phyloP scores from a whole-genome alignment of 1,140 invertebrate species.

The Caenorhabditis tropicalis region DNA sequence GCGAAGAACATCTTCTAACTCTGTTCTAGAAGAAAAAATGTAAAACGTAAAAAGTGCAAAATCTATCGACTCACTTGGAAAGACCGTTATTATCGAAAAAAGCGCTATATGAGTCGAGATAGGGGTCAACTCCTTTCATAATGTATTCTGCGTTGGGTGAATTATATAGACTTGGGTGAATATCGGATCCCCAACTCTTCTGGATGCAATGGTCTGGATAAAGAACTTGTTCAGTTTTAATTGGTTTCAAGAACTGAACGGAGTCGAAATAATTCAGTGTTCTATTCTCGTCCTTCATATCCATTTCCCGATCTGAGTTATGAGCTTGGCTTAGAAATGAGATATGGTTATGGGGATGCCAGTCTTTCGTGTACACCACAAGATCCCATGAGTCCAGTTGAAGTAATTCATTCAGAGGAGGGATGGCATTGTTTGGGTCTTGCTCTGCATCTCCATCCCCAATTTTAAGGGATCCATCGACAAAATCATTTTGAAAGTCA shows the following conservation, averaged over 20 bases:
- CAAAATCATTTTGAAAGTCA: conserved; percentile 98
- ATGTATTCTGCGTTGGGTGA: conserved; percentile 82
- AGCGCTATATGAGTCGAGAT: conserved; percentile 95
- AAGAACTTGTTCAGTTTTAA: conserved; percentile 77
- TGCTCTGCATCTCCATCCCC: conserved; percentile 73
- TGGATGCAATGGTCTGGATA: conserved; percentile 96
- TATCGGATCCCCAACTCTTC: conserved; percentile 88
- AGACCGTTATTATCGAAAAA: conserved; percentile 90
- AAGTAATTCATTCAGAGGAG: conserved; percentile 88
- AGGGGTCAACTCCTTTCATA: conserved; percentile 90
- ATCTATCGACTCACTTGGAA: conserved; percentile 54
- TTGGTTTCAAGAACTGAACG: conserved; percentile 82
- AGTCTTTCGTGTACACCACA: conserved; percentile 91
- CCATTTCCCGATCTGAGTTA: conserved; percentile 82
- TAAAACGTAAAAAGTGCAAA: neutral
- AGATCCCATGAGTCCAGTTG: conserved; percentile 84
- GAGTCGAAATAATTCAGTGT: conserved; percentile 84
- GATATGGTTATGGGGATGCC: conserved; percentile 95
- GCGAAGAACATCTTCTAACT: conserved; percentile 82
- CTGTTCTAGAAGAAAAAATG: conserved; percentile 83
- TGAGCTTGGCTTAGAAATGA: conserved; percentile 78
- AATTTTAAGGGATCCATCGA: conserved; percentile 89
- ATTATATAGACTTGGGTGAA: conserved; percentile 87
- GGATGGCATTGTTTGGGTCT: conserved; percentile 73
- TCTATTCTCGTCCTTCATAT: conserved; percentile 78